A percentile compares a stretch with the other conserved stretches of the same genome.
Evolutionary conservation across 2,113 vertebrate species (phyloP).

Genomic region (Alces alces): DNA sequence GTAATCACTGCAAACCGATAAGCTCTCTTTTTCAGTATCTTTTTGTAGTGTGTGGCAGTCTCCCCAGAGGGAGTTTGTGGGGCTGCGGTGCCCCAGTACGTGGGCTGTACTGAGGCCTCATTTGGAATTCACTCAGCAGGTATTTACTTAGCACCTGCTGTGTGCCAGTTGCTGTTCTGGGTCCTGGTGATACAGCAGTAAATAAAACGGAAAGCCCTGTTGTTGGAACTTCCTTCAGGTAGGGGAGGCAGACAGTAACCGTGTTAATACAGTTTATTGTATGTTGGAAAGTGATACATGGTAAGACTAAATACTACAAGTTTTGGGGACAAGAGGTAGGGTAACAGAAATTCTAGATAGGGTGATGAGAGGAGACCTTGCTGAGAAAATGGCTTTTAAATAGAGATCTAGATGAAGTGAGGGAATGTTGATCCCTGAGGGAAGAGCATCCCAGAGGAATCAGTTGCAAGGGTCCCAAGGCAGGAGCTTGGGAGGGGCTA

Average conservation of each 20-base stretch:
- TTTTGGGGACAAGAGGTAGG: background rate
- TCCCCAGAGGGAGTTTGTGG: background rate
- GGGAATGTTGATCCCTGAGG: background rate
- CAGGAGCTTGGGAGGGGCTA: background rate
- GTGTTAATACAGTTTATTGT: background rate
- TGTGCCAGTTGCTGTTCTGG: background rate
- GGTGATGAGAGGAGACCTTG: background rate
- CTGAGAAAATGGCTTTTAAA: background rate
- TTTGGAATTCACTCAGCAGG: background rate
- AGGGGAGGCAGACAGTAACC: background rate
- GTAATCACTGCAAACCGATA: background rate
- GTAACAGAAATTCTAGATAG: background rate
- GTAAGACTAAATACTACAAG: background rate
- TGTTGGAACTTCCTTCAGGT: background rate
- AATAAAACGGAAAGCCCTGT: background rate
- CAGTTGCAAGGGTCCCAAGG: background rate
- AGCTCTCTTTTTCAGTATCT: background rate
- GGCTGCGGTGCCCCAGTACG: background rate
- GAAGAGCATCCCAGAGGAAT: background rate
- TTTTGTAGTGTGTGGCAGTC: background rate
- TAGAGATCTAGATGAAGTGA: background rate
- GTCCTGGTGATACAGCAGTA: background rate
- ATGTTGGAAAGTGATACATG: background rate
- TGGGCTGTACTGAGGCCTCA: background rate
- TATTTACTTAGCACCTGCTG: background rate